Percentiles rank a stretch among this genome's conserved stretches.
Evolutionary conservation across 2,113 vertebrate genomes (phyloP).

Genomic region (Poeciliopsis turrubarensis): DNA sequence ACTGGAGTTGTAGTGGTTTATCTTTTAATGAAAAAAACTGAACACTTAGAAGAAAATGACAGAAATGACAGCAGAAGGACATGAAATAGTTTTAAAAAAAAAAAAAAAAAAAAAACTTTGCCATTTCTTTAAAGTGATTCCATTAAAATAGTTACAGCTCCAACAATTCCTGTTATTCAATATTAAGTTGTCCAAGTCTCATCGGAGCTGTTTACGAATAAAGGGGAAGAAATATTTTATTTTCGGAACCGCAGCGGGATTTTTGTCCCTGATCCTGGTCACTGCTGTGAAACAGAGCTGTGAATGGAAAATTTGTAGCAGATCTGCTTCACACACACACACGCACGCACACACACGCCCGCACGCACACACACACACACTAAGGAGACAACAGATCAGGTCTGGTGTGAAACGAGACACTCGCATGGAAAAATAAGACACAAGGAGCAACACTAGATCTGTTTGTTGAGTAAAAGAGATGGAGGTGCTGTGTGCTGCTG

Average conservation of each 20-base stretch:
- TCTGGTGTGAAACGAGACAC: constrained; percentile 60
- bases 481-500: neutral
- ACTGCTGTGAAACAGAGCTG: constrained; percentile 31
- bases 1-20: constrained; percentile 50
- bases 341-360: constrained; percentile 24
- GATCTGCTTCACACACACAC: constrained; percentile 27
- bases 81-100: neutral
- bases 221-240: neutral
- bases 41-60: constrained; percentile 22
- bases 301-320: constrained; percentile 48
- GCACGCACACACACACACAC: constrained; percentile 41
- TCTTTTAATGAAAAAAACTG: constrained; percentile 36
- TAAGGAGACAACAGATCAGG: constrained; percentile 40
- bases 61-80: constrained; percentile 22
- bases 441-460: constrained; percentile 26
- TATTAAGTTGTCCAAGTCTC: neutral
- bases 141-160: neutral
- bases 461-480: constrained; percentile 31
- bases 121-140: constrained; percentile 2
- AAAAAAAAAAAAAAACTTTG: no score
- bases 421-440: constrained; percentile 54
- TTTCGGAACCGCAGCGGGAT: neutral
- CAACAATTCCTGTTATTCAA: neutral
- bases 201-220: neutral
- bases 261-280: constrained; percentile 14